Percentiles rank a stretch among this genome's conserved stretches.
phyloP scores from a whole-genome alignment of 2,888 invertebrate genomes.

The Melinopterus prodromus region DNA sequence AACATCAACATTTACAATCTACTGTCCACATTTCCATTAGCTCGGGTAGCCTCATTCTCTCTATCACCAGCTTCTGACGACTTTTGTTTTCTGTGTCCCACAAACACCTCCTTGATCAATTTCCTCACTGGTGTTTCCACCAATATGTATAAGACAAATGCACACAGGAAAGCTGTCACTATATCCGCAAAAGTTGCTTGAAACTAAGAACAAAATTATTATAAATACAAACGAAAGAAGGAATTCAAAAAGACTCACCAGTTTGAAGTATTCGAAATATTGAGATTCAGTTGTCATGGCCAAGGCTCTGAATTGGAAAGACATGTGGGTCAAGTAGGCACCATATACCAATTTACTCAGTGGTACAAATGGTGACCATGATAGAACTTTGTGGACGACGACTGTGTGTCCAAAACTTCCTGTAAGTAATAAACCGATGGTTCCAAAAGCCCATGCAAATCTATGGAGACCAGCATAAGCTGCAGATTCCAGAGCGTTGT shows the following conservation, averaged over 20 bases:
- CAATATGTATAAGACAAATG: slow-evolving; percentile 63
- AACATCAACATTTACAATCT: slow-evolving; percentile 8
- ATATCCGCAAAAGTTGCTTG: slow-evolving; percentile 61
- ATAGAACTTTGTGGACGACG: slow-evolving; percentile 59
- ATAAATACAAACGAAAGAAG: slow-evolving; percentile 30
- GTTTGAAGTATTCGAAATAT: slow-evolving; percentile 54
- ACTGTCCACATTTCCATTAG: slow-evolving; percentile 20
- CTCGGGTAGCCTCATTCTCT: background rate
- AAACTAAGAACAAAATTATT: slow-evolving; percentile 56
- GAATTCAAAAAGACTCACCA: slow-evolving; percentile 51
- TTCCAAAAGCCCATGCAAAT: slow-evolving; percentile 65
- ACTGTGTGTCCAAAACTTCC: slow-evolving; percentile 63
- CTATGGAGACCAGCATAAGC: slow-evolving; percentile 67
- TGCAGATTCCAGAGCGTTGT: slow-evolving; percentile 64
- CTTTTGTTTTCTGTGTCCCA: slow-evolving; percentile 38
- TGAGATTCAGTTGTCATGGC: slow-evolving; percentile 63
- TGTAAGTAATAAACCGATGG: slow-evolving; percentile 62
- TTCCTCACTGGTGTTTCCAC: slow-evolving; percentile 67
- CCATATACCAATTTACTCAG: slow-evolving; percentile 69
- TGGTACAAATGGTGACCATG: slow-evolving; percentile 68
- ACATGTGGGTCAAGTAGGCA: slow-evolving; percentile 66
- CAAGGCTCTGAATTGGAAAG: slow-evolving; percentile 63
- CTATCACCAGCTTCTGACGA: background rate
- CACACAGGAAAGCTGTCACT: slow-evolving; percentile 60
- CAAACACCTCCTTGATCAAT: slow-evolving; percentile 55